Evolutionary conservation across 2,888 invertebrate genomes (phyloP).

Genomic region (Leucophenga maculata): DNA sequence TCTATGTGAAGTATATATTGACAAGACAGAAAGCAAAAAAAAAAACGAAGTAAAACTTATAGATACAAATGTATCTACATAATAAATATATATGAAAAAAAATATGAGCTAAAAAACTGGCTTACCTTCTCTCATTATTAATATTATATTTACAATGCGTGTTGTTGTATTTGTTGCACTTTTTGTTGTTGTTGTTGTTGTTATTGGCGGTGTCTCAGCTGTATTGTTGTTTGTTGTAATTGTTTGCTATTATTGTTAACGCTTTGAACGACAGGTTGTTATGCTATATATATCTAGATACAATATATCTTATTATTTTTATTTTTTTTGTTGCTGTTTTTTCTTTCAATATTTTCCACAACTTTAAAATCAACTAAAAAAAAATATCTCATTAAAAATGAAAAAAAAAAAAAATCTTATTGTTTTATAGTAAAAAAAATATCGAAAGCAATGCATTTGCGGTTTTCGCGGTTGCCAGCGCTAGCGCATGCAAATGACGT

Average conservation of each 20-base stretch:
- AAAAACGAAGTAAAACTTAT: constrained; percentile 9
- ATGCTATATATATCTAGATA: constrained; percentile 23
- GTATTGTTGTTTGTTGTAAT: constrained; percentile 53
- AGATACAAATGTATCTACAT: constrained; percentile 29
- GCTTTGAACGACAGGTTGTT: constrained; percentile 64
- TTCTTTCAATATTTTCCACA: constrained; percentile 42
- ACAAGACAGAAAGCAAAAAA: not conserved
- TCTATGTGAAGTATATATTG: too few species aligned
- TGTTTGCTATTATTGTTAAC: constrained; percentile 62
- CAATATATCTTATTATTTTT: too few species aligned
- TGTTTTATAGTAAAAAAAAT: constrained; percentile 12
- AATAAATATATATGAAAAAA: constrained; percentile 36
- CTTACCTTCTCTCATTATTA: constrained; percentile 64
- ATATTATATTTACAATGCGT: constrained; percentile 48
- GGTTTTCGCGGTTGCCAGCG: too few species aligned
- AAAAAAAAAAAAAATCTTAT: constrained; percentile 30
- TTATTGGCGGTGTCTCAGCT: too few species aligned
- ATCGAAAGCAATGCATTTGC: constrained; percentile 13
- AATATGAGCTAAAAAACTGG: constrained; percentile 56
- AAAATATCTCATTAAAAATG: constrained; percentile 17
- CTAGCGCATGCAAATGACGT: too few species aligned
- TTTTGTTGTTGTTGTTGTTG: constrained; percentile 35
- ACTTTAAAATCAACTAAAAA: constrained; percentile 55
- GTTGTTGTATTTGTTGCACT: constrained; percentile 41
- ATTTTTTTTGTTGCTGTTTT: constrained; percentile 34